Conservation (phyloP, 1,140 invertebrate genomes). For the Odontomachus brunneus region DNA sequence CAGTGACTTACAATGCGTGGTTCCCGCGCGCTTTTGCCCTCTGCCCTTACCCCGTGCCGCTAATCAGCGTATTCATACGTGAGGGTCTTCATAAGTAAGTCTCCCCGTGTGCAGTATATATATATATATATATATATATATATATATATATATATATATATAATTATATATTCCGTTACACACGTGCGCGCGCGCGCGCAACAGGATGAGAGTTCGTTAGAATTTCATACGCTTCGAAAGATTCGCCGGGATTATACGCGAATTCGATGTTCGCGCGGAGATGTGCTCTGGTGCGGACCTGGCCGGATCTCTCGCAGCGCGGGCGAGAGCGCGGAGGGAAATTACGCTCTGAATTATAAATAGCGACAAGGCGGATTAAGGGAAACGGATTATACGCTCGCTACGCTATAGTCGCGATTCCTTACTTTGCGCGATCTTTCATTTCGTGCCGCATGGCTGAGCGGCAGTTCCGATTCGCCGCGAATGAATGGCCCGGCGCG, state of each 20-base stretch:
- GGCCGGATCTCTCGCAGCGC: slow-evolving; percentile 2
- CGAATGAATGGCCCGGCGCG: not conserved
- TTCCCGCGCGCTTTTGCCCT: not conserved
- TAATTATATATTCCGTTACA: slow-evolving; percentile 55
- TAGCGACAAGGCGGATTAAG: slow-evolving; percentile 56
- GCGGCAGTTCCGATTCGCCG: slow-evolving; percentile 15
- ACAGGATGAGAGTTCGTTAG: slow-evolving; percentile 57
- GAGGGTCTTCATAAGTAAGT: slow-evolving; percentile 15
- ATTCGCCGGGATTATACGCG: slow-evolving; percentile 57
- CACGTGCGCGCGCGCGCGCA: slow-evolving; percentile 50
- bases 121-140: slow-evolving; percentile 40
- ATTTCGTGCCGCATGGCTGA: slow-evolving; percentile 26
- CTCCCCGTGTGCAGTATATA: not conserved
- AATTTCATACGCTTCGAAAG: slow-evolving; percentile 60
- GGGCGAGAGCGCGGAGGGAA: slow-evolving; percentile 4
- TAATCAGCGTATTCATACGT: not conserved
- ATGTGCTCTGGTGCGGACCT: slow-evolving; percentile 28
- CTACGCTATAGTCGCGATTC: slow-evolving; percentile 41
- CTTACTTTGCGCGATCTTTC: slow-evolving; percentile 46
- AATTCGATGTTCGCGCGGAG: slow-evolving; percentile 54
- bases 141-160: slow-evolving; percentile 4
- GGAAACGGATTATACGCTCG: slow-evolving; percentile 51
- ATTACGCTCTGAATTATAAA: slow-evolving; percentile 59
- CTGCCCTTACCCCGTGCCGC: no score
- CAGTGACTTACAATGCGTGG: not conserved